Evolutionary conservation across 2,113 vertebrate species (phyloP).

Genomic region (Neodon shergylaensis): DNA sequence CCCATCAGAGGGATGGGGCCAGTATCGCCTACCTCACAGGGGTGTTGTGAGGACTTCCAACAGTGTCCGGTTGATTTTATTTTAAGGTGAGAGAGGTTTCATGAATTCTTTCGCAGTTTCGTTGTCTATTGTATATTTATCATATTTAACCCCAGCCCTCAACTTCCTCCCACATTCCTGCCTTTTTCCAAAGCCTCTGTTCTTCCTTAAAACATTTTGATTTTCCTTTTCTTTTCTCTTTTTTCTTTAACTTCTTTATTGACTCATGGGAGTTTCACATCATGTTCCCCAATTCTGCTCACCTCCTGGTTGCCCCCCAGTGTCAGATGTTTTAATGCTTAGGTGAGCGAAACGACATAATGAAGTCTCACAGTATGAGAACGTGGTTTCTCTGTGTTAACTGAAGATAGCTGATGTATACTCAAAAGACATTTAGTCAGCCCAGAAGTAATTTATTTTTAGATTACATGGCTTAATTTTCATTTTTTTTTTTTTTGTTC

Average conservation of each 20-base stretch:
- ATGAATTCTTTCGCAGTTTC: neutral
- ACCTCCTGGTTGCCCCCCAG: neutral
- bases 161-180: neutral
- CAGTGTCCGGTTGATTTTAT: neutral
- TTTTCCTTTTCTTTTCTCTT: neutral
- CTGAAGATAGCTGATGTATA: neutral
- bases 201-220: neutral
- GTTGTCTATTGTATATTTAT: neutral
- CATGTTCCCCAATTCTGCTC: neutral
- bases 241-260: neutral
- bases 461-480: constrained; percentile 72
- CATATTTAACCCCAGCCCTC: neutral
- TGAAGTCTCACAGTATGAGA: accelerated
- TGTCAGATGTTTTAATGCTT: neutral
- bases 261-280: neutral
- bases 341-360: neutral
- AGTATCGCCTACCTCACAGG: constrained; percentile 68
- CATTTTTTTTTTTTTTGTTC: neutral
- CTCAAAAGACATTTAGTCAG: constrained; percentile 45
- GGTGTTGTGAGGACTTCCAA: constrained; percentile 60
- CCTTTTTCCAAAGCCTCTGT: neutral
- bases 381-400: neutral
- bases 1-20: constrained; percentile 46
- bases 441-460: constrained; percentile 71
- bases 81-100: neutral